phyloP scores from a whole-genome alignment of 2,797 vertebrate genomes.

The Hemibagrus guttatus region DNA sequence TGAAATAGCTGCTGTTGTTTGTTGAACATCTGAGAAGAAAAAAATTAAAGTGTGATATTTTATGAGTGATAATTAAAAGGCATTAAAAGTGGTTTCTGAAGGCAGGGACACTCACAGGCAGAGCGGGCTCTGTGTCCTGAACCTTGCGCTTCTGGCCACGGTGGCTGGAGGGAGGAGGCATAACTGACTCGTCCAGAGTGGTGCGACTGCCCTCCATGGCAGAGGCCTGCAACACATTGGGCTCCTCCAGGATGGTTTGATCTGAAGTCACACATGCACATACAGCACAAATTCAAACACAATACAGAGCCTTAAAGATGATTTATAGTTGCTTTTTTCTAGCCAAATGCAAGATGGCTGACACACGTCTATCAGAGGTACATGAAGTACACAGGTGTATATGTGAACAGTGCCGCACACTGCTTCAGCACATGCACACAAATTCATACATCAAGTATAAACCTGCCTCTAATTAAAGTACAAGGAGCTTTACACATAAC shows the following conservation, averaged over 20 bases:
- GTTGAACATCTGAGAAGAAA: background rate
- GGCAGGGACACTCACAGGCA: conserved; percentile 79
- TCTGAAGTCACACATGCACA: conserved; percentile 70
- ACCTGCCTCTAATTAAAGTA: background rate
- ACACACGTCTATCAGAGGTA: background rate
- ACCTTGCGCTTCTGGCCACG: conserved; percentile 90
- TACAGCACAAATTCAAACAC: background rate
- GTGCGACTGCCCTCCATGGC: conserved; percentile 93
- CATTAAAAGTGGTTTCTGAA: background rate
- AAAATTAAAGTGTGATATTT: background rate
- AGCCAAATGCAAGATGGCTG: background rate
- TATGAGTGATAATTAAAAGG: background rate
- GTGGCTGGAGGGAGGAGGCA: conserved; percentile 93
- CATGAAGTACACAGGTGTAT: background rate
- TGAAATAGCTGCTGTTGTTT: background rate
- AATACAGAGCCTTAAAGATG: background rate
- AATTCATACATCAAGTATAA: background rate
- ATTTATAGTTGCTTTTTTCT: background rate
- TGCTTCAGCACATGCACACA: background rate
- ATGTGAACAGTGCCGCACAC: too few species aligned
- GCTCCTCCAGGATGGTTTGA: conserved; percentile 95
- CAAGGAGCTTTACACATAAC: background rate
- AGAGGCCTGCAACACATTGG: conserved; percentile 89
- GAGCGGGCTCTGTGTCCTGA: conserved; percentile 81
- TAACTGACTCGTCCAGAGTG: conserved; percentile 87